A percentile compares a stretch with the other conserved stretches of the same genome.
phyloP scores from a whole-genome alignment of 2,797 vertebrate species.

The Periophthalmus magnuspinnatus region DNA sequence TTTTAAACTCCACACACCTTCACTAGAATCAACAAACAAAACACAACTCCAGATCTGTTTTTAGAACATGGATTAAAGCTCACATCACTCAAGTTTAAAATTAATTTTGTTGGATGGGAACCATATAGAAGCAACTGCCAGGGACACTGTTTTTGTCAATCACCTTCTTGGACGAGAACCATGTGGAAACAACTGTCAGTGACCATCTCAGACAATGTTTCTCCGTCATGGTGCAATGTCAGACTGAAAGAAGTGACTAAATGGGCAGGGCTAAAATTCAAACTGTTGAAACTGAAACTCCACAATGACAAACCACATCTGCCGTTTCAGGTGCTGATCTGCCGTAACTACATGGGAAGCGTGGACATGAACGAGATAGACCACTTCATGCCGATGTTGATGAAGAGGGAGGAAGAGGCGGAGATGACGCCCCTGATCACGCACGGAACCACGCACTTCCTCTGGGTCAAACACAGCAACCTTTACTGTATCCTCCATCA shows the following conservation, averaged over 20 bases:
- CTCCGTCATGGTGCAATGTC: not conserved
- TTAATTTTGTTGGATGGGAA: too few relatives aligned
- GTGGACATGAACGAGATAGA: slow-evolving; percentile 82
- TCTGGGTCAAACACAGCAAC: slow-evolving; percentile 85
- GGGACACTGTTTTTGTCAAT: not conserved
- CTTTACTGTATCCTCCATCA: slow-evolving; percentile 79
- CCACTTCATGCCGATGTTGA: slow-evolving; percentile 82
- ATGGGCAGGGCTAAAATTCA: not conserved
- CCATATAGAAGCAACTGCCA: too few relatives aligned
- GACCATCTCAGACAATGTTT: not conserved
- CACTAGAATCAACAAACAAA: too few relatives aligned
- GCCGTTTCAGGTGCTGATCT: slow-evolving; percentile 76
- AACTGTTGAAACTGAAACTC: not conserved
- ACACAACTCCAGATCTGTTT: too few relatives aligned
- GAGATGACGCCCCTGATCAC: slow-evolving; percentile 75
- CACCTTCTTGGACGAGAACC: not conserved
- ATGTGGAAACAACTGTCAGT: too few relatives aligned
- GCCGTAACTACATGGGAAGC: slow-evolving; percentile 83
- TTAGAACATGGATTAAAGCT: too few relatives aligned
- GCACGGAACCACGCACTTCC: slow-evolving; percentile 76
- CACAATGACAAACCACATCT: not conserved
- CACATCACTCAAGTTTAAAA: too few relatives aligned
- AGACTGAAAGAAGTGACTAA: not conserved
- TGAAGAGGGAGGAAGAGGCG: slow-evolving; percentile 80
- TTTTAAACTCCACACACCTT: too few relatives aligned